Base-by-base conservation (phyloP, 2,797 vertebrate genomes). In the Enoplosus armatus region DNA sequence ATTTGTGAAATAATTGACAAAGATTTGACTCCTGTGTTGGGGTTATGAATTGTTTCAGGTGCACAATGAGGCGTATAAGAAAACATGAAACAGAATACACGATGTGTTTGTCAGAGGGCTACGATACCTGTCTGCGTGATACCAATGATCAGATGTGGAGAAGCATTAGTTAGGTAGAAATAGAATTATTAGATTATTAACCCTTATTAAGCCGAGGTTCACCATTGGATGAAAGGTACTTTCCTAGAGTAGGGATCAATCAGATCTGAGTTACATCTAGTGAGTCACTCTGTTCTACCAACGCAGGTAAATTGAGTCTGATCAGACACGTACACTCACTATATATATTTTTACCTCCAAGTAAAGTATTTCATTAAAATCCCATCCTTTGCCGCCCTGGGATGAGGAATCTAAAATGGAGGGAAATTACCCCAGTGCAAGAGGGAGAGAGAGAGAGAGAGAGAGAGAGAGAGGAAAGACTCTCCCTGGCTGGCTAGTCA, bases 341-440 rank as follows among this genome's bases (percentile, higher is more conserved):
- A 4, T 35, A 16, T 78, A 18, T 79, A 24, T 74, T 68, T 84
- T 45, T 37, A 72, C 50, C 31, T 65, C n/a, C 8, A 39, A 51
- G 27, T 71, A 29, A 39, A 53, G 27, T 67, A 37, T 79, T 82
- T 75, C 18, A 83, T 87, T 83, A 80, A 70, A 77, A 29, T 65
- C 64, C 61, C 75, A 64, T 75, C 75, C 58, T 72, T 48, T 50
- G 51, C 51, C 8, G 20, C 74, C 56, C 53, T 83, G 85, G 82
- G 81, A 87, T 43, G 77, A 89, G 54, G 69, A 80, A 89, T 92
- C 90, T 89, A 91, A 95, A 93, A 94, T 94, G 92, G 91, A 94
- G 91, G 92, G 85, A 93, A 94, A 91, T 84, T 90, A 90, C 89
- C 91, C 87, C 80, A 75, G 77, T 76, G 71, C 75, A 78, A 79